A percentile compares a stretch with the other conserved stretches of the same genome.
These are phyloP conservation scores for Lasioglossum morio DNA, from an alignment of 2,888 invertebrate species.

Conservation along the genomic window DNA sequence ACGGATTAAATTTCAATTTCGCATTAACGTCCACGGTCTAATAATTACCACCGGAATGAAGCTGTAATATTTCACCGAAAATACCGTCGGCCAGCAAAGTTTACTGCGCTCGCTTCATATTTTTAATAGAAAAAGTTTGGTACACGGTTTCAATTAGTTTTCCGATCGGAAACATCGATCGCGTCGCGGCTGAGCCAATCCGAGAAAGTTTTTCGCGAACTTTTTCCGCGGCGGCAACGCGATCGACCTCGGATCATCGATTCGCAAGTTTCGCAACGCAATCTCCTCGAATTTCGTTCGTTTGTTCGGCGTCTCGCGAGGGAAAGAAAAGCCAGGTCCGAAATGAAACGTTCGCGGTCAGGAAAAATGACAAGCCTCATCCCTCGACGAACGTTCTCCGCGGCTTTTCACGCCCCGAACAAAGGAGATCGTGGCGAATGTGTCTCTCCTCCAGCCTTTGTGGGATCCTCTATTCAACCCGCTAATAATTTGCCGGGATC, in stretches of 20 bases:
- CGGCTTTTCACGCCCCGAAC: slow-evolving; percentile 52
- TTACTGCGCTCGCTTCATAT: not conserved
- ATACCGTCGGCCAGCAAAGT: not conserved
- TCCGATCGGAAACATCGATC: not conserved
- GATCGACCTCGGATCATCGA: not conserved
- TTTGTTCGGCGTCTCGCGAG: not conserved
- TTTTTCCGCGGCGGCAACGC: not conserved
- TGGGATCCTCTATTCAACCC: slow-evolving; percentile 30
- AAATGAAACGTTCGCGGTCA: slow-evolving; percentile 34
- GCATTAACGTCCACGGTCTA: not conserved
- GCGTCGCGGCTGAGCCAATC: not conserved
- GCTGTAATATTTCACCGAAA: not conserved
- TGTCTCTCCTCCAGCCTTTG: slow-evolving; percentile 43
- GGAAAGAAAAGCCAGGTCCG: not conserved
- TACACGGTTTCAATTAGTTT: not conserved
- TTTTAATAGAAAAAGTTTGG: not conserved
- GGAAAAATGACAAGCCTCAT: slow-evolving; percentile 51
- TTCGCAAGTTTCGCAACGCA: not conserved
- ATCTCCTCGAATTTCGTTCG: not conserved
- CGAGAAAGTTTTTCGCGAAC: not conserved
- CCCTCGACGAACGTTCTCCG: slow-evolving; percentile 21
- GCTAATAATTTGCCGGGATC: slow-evolving; percentile 40
- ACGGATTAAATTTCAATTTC: not conserved
- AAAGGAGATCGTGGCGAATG: slow-evolving; percentile 40
- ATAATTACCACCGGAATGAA: not conserved